Conservation (phyloP, 2,888 invertebrate species). For the Drosophila pseudotalamancana region DNA sequence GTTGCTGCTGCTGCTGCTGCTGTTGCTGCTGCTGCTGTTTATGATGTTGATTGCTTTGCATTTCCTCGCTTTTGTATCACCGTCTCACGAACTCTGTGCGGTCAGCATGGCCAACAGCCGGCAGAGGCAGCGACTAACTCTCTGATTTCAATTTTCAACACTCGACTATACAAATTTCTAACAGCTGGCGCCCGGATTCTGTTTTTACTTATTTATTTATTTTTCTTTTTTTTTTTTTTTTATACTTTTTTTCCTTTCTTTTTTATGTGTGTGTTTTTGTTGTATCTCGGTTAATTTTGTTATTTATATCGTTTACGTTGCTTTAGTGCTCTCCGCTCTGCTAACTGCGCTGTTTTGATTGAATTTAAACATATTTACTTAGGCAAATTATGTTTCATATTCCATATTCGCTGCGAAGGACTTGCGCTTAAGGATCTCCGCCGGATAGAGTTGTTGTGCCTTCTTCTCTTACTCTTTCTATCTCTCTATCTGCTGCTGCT, state of each 20-base stretch:
- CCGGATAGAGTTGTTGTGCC: background rate
- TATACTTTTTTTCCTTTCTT: background rate
- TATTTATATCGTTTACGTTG: slow-evolving; percentile 29
- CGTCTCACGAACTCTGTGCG: slow-evolving; percentile 10
- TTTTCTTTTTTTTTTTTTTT: background rate
- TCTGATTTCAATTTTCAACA: slow-evolving; percentile 15
- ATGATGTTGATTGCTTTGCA: slow-evolving; percentile 76
- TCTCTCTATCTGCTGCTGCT: background rate
- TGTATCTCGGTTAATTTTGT: background rate
- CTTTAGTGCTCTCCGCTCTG: slow-evolving; percentile 4
- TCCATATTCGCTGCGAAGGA: slow-evolving; percentile 10
- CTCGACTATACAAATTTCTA: slow-evolving; percentile 8
- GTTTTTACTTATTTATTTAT: background rate
- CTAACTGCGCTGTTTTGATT: slow-evolving; percentile 35
- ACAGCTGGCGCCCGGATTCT: slow-evolving; percentile 14
- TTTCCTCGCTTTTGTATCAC: slow-evolving; percentile 62
- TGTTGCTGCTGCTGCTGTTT: slow-evolving; percentile 53
- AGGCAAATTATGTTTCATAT: slow-evolving; percentile 55
- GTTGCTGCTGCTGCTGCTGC: slow-evolving; percentile 14
- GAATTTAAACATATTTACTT: slow-evolving; percentile 62
- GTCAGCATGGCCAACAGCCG: slow-evolving; percentile 29
- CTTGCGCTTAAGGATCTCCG: slow-evolving; percentile 31
- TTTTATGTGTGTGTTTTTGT: background rate
- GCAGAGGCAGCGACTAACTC: slow-evolving; percentile 3
- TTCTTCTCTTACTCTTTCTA: background rate